A percentile compares a stretch with the other conserved stretches of the same genome.
These are phyloP conservation scores for Chiloscyllium punctatum DNA, from an alignment of 2,797 vertebrate genomes.

Conservation along the genomic window DNA sequence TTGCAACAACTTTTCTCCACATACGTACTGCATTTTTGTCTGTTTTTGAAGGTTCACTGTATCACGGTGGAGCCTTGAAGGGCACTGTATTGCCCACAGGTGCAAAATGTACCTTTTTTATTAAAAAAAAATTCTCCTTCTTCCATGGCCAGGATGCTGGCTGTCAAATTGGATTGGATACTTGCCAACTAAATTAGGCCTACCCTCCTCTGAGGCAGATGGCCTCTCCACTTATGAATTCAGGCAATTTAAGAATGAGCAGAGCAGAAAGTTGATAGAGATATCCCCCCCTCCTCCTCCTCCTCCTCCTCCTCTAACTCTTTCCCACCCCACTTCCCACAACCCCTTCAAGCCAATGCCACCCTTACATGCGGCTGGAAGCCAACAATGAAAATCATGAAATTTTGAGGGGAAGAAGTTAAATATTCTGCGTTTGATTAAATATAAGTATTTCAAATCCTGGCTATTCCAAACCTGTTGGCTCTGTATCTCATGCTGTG, in stretches of 20 bases:
- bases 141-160: not conserved
- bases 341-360: not conserved
- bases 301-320: no score
- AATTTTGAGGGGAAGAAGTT: not conserved
- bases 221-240: not conserved
- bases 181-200: not conserved
- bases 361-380: not conserved
- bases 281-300: not conserved
- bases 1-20: not conserved
- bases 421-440: not conserved
- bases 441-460: not conserved
- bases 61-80: not conserved
- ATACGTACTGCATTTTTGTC: not conserved
- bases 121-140: not conserved
- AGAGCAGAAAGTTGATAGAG: not conserved
- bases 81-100: not conserved
- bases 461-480: not conserved
- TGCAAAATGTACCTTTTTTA: not conserved
- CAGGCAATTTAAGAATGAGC: not conserved
- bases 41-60: not conserved
- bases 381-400: not conserved
- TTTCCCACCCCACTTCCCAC: no score
- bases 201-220: not conserved
- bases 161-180: not conserved
- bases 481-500: not conserved